A percentile compares a stretch with the other conserved stretches of the same genome.
Conservation (phyloP, 2,888 invertebrate genomes). For the Yponomeuta evonymella region DNA sequence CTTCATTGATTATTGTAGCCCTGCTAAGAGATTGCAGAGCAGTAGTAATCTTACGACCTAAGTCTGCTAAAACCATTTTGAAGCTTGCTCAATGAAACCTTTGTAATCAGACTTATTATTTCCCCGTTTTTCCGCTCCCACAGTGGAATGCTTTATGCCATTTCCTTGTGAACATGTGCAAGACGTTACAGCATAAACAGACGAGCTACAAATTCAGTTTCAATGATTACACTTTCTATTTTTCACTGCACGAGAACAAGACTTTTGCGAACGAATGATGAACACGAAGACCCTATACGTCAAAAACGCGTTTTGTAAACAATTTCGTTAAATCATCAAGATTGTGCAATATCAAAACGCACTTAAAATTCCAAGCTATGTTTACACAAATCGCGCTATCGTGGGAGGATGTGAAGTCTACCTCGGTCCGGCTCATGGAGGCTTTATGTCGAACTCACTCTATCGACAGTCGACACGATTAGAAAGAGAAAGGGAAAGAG, state of each 20-base stretch:
- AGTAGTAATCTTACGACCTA: constrained; percentile 99
- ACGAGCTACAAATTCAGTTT: not conserved
- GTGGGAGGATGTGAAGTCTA: no score
- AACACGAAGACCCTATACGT: constrained; percentile 50
- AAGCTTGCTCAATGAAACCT: constrained; percentile 24
- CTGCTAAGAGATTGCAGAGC: constrained; percentile 98
- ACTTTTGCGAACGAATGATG: constrained; percentile 40
- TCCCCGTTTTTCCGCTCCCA: not conserved
- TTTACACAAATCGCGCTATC: no score
- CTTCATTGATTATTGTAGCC: constrained; percentile 98
- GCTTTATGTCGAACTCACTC: no score
- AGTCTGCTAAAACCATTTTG: constrained; percentile 99
- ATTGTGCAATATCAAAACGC: not conserved
- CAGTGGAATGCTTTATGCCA: not conserved
- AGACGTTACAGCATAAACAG: not conserved
- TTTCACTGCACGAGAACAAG: constrained; percentile 15
- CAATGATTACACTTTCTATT: constrained; percentile 21
- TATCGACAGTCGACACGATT: no score
- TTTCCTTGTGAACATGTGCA: not conserved
- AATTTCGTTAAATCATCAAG: constrained; percentile 35
- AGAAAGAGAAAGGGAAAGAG: no score
- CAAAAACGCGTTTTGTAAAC: constrained; percentile 28
- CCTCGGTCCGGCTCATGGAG: no score
- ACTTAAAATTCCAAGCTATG: no score
- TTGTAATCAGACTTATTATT: not conserved